Percentiles rank a stretch among this genome's conserved stretches.
These are phyloP conservation scores for Nomada ferruginata DNA, from an alignment of 2,888 invertebrate species.

Conservation along the genomic window DNA sequence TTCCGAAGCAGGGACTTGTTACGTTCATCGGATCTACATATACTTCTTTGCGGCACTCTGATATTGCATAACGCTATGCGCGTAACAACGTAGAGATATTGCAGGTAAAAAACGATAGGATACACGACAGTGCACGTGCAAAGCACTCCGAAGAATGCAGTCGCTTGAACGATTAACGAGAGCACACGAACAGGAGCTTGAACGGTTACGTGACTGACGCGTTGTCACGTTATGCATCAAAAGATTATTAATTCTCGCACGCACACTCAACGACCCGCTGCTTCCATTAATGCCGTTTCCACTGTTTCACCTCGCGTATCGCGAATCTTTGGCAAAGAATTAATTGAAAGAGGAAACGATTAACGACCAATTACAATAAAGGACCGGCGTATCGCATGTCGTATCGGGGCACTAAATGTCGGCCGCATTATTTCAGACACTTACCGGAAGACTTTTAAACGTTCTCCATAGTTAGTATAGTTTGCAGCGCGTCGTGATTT, in stretches of 20 bases:
- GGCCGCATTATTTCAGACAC: background rate
- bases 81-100: slow-evolving; percentile 21
- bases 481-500: slow-evolving; percentile 51
- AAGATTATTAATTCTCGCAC: slow-evolving; percentile 45
- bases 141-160: slow-evolving; percentile 13
- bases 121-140: background rate
- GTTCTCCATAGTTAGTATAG: background rate
- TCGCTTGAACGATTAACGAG: slow-evolving; percentile 46
- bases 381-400: slow-evolving; percentile 14
- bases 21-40: background rate
- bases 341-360: slow-evolving; percentile 48
- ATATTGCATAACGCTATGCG: slow-evolving; percentile 23
- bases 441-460: slow-evolving; percentile 15
- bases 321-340: slow-evolving; percentile 13
- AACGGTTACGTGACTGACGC: slow-evolving; percentile 42
- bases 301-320: slow-evolving; percentile 38
- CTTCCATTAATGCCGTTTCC: slow-evolving; percentile 34
- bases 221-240: slow-evolving; percentile 41
- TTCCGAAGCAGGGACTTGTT: background rate
- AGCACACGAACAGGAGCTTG: slow-evolving; percentile 25
- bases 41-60: background rate
- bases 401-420: slow-evolving; percentile 4
- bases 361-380: slow-evolving; percentile 20
- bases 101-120: background rate
- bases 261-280: slow-evolving; percentile 14